Base-by-base conservation (phyloP, 2,113 vertebrate genomes). In the Origma solitaria region DNA sequence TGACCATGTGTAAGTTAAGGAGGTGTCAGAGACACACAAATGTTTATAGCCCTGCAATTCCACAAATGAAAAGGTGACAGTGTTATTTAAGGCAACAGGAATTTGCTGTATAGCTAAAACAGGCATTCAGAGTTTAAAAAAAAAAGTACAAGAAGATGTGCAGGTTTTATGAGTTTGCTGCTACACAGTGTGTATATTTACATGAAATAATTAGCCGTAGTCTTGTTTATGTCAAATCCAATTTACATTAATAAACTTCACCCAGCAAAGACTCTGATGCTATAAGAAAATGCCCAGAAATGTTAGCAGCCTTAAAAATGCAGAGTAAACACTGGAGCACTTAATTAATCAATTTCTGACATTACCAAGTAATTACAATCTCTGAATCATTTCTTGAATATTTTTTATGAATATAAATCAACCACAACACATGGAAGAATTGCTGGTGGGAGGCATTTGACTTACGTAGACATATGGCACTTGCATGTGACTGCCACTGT, bases 141-240 rank as follows among this genome's bases (percentile, higher is more conserved):
- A 54, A 54, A 51, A 82, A 89, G 20, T 87, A 47, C 58, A 83
- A 53, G 90, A 94, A 92, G 64, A 91, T 84, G 92, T 93, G 50
- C 90, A 93, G 92, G 94, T 92, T 96, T 95, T 81, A 86, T 81
- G 80, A 96, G 91, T 93, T 94, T 96, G 62, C 93, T 97, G 79
- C 60, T 80, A 70, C 56, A 44, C 65, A 88, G 53, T 94, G 91
- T 96, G 96, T 83, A 96, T 94, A 96, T 98, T 96, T 90, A 96
- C 75, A 83, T 60, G 27, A 95, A 88, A 85, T 97, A 97, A 98
- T 97, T 97, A 96, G 89, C 95, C 94, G 86, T 83, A 89, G 40
- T 76, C 90, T 88, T 97, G 97, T 97, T 94, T 97, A 97, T 97
- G 94, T 95, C 96, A 96, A 97, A 96, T 97, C 97, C 91, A 97